Evolutionary conservation across 2,113 vertebrate genomes (phyloP), one percentile per base, ranked within the genome.

Genomic region (Chaetodon auriga): DNA sequence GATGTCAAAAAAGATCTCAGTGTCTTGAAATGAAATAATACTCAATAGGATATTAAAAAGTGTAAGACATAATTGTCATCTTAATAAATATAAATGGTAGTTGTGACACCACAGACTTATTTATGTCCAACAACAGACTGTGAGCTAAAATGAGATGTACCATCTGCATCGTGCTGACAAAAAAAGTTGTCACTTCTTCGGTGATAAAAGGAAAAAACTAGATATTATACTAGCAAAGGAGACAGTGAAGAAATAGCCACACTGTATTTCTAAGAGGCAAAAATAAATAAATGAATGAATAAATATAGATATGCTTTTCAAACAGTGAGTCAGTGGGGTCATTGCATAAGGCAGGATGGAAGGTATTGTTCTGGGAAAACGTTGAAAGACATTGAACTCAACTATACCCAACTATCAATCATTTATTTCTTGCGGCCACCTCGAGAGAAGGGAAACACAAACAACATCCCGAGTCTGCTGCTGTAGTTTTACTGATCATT

Each of bases 301-400:
- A 91, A 91, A 92, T 93, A 94, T 92, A 94, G 90, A 91, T 60
- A 62, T 79, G 83, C 54, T 75, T 84, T 68, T 92, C 75, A 89
- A 80, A 89, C 51, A 7, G 0, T 3, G 54, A 68, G 82, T 43
- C 64, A 38, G 49, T 2, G 21, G 62, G 85, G 91, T 91, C 84
- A 87, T 4, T n/a, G 45, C 62, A 66, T 41, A 25, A 65, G 73
- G 30, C 38, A 2, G 41, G 25, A 73, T 36, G 4, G 73, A 62
- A 79, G 73, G 41, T 45, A 74, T 21, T 54, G 55, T 79, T 87
- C n/a, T 45, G 35, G 55, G 63, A 57, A 58, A 75, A 23, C 12
- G 70, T 57, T 80, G 60, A 68, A 83, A 83, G 81, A 82, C 62
- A 63, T 0, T 35, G 68, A 84, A 81, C 51, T 36, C 19, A 16